Evolutionary conservation across 2,113 vertebrate species (phyloP).

Genomic region (Nipponia nippon): DNA sequence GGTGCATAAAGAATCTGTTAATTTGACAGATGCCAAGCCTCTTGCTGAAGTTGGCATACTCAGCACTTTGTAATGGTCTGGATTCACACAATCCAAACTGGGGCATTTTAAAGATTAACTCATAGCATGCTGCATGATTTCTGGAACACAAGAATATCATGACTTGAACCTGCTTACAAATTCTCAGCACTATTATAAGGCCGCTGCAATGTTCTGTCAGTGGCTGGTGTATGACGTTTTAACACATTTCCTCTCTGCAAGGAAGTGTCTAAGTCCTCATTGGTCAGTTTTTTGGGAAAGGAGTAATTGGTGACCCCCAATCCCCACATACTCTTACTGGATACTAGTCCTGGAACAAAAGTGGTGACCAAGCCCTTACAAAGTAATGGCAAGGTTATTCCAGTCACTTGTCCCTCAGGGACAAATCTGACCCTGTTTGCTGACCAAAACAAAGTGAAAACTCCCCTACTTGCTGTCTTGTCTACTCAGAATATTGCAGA

Average conservation of each 20-base stretch:
- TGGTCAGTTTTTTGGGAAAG: background rate
- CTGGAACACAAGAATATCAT: background rate
- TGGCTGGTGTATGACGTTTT: background rate
- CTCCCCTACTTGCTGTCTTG: background rate
- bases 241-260: background rate
- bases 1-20: background rate
- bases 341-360: background rate
- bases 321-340: background rate
- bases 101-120: background rate
- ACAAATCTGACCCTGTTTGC: background rate
- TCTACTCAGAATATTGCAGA: background rate
- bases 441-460: background rate
- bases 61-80: background rate
- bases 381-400: background rate
- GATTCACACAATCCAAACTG: background rate
- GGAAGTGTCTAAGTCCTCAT: background rate
- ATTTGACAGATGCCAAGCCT: background rate
- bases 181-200: background rate
- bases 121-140: background rate
- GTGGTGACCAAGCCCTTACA: background rate
- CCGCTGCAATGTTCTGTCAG: background rate
- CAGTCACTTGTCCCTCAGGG: background rate
- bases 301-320: background rate
- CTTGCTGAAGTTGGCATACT: background rate
- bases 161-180: background rate